Conservation (phyloP, 2,888 invertebrate genomes). For the Siphlonurus alternatus region DNA sequence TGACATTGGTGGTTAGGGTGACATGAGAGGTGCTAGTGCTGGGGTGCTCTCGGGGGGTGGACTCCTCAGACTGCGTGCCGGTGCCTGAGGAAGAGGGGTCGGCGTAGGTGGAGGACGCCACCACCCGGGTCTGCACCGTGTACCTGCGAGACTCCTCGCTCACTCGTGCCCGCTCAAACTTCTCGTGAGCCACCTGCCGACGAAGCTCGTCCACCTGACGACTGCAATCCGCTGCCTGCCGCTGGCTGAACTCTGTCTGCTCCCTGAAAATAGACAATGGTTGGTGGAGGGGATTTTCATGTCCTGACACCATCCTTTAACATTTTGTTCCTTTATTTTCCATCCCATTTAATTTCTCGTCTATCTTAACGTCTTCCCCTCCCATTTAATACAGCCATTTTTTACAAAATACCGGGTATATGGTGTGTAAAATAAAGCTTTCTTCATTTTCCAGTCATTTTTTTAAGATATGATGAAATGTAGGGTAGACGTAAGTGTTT, state of each 20-base stretch:
- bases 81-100: not conserved
- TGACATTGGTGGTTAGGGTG: not conserved
- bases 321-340: too few relatives aligned
- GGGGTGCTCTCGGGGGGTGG: not conserved
- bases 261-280: too few relatives aligned
- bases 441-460: too few relatives aligned
- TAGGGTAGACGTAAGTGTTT: too few relatives aligned
- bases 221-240: slow-evolving; percentile 34
- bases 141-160: not conserved
- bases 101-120: not conserved
- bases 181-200: slow-evolving; percentile 34
- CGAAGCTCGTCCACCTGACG: slow-evolving; percentile 34
- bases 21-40: not conserved
- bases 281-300: too few relatives aligned
- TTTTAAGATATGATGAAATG: too few relatives aligned
- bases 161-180: slow-evolving; percentile 19
- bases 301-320: too few relatives aligned
- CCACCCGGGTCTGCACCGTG: not conserved
- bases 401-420: too few relatives aligned
- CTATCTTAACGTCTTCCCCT: not conserved
- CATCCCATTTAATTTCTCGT: not conserved
- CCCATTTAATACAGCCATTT: too few relatives aligned
- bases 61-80: not conserved
- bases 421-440: too few relatives aligned
- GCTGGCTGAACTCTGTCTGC: slow-evolving; percentile 20